These are phyloP conservation scores for Lasioglossum albipes DNA, from an alignment of 1,140 invertebrate species.

Conservation along the genomic window DNA sequence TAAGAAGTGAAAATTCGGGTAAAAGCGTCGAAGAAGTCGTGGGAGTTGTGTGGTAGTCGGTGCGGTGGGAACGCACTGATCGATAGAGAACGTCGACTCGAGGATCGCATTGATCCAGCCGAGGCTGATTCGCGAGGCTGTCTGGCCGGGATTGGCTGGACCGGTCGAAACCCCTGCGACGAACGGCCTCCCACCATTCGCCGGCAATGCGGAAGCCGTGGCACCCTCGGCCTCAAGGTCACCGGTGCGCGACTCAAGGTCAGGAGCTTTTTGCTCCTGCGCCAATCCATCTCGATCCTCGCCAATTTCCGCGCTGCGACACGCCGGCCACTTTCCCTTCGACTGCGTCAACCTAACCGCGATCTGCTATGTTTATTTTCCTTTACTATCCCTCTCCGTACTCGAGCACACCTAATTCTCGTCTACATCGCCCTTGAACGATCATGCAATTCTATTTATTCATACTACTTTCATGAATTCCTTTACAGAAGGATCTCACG, in stretches of 20 bases:
- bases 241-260: conserved; percentile 33
- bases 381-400: background rate
- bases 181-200: conserved; percentile 34
- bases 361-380: background rate
- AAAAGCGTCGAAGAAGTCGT: too few relatives aligned
- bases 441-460: too few relatives aligned
- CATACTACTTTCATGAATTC: too few relatives aligned
- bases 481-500: too few relatives aligned
- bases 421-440: too few relatives aligned
- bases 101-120: background rate
- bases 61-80: background rate
- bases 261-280: conserved; percentile 36
- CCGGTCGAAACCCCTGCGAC: conserved; percentile 40
- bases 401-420: too few relatives aligned
- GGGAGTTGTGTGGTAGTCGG: background rate
- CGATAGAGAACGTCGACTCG: background rate
- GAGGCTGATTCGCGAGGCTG: conserved; percentile 4
- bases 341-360: background rate
- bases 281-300: conserved; percentile 34
- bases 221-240: conserved; percentile 27
- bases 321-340: too few relatives aligned
- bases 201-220: conserved; percentile 47
- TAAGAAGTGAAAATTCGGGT: too few relatives aligned
- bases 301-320: conserved; percentile 41
- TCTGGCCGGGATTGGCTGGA: conserved; percentile 12